Evolutionary conservation across 2,888 invertebrate species (phyloP).

Genomic region (Crocallis elinguaria): DNA sequence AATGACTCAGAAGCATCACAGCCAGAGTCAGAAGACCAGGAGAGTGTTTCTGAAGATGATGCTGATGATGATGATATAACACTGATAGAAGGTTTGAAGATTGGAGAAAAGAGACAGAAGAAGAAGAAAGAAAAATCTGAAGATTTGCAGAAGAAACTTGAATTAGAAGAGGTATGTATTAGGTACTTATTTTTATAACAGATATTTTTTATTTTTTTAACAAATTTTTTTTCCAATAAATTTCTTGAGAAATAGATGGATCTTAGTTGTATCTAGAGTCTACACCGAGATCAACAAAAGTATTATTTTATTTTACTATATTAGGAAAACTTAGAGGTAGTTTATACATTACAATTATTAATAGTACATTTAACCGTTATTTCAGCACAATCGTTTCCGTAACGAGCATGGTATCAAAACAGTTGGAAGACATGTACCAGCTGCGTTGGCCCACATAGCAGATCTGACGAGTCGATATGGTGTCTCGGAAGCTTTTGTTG

Average conservation of each 20-base stretch:
- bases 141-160: constrained; percentile 79
- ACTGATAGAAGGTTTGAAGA: constrained; percentile 72
- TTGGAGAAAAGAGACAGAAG: constrained; percentile 70
- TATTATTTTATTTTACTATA: too few relatives aligned
- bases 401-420: constrained; percentile 91
- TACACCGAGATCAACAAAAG: too few relatives aligned
- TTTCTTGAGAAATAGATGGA: too few relatives aligned
- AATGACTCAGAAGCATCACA: constrained; percentile 16
- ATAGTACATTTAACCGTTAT: too few relatives aligned
- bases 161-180: constrained; percentile 68
- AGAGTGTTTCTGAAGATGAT: constrained; percentile 35
- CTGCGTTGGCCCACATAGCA: constrained; percentile 89
- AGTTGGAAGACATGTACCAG: constrained; percentile 91
- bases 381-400: constrained; percentile 89
- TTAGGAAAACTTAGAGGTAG: too few relatives aligned
- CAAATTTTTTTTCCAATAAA: constrained; percentile 1
- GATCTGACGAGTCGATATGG: constrained; percentile 85
- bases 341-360: neutral
- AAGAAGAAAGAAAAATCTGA: constrained; percentile 71
- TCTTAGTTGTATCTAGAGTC: too few relatives aligned
- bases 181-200: neutral
- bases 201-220: too few relatives aligned
- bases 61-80: constrained; percentile 61
- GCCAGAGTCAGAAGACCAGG: constrained; percentile 33
- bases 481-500: constrained; percentile 85